Conservation (phyloP, 2,797 vertebrate species). For the Myripristis jacobus region DNA sequence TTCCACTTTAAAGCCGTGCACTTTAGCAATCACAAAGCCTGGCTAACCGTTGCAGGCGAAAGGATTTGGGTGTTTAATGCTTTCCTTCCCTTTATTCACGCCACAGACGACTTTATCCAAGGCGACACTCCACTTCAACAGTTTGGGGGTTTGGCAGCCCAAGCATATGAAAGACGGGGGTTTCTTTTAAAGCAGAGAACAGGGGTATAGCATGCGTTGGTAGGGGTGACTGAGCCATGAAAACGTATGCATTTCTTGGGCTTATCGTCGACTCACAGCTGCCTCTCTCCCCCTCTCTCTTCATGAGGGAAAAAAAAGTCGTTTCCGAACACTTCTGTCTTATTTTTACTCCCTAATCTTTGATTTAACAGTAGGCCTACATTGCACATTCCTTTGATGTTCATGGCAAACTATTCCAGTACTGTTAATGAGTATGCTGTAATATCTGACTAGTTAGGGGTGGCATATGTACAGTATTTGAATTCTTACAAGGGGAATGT, state of each 20-base stretch:
- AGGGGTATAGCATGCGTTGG: conserved; percentile 50
- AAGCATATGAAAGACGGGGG: conserved; percentile 65
- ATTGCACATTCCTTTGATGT: conserved; percentile 58
- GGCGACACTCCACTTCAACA: conserved; percentile 76
- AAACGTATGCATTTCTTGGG: conserved; percentile 75
- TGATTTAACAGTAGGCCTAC: conserved; percentile 63
- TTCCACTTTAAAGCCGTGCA: conserved; percentile 79
- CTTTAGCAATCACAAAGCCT: conserved; percentile 75
- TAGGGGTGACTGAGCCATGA: conserved; percentile 69
- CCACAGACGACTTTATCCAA: conserved; percentile 76
- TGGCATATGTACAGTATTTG: conserved; percentile 21
- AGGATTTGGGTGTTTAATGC: conserved; percentile 76
- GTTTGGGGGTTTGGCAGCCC: conserved; percentile 71
- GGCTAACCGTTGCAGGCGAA: conserved; percentile 60
- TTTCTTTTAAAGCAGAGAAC: conserved; percentile 65
- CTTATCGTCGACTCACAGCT: conserved; percentile 79
- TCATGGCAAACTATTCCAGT: conserved; percentile 41
- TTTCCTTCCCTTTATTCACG: conserved; percentile 75
- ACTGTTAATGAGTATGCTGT: conserved; percentile 49
- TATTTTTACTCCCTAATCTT: conserved; percentile 68
- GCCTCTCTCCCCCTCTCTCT: conserved; percentile 31
- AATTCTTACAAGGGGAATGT: conserved; percentile 18
- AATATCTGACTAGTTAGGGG: conserved; percentile 28
- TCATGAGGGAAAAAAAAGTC: conserved; percentile 18
- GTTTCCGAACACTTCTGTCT: conserved; percentile 57